phyloP scores from a whole-genome alignment of 2,888 invertebrate genomes.

The Urechis unicinctus region DNA sequence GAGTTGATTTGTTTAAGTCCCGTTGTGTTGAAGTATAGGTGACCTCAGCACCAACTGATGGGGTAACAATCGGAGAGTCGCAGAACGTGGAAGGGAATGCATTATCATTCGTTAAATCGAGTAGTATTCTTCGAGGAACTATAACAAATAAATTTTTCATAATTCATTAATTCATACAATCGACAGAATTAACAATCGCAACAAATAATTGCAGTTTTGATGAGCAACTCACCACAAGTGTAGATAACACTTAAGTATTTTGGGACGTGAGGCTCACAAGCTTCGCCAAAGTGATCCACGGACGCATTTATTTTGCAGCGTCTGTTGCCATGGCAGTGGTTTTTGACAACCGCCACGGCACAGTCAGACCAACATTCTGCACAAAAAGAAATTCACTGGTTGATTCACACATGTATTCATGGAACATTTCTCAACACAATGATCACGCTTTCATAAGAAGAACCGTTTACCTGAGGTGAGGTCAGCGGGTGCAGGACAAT shows the following conservation, averaged over 20 bases:
- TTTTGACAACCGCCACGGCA: conserved; percentile 86
- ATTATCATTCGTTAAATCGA: no score
- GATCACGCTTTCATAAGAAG: neutral
- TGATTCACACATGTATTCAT: neutral
- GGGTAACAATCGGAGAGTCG: no score
- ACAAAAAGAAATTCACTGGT: conserved; percentile 27
- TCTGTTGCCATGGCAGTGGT: conserved; percentile 58
- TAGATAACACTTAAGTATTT: conserved; percentile 50
- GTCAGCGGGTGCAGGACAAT: conserved; percentile 9
- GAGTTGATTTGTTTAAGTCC: no score
- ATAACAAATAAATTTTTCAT: no score
- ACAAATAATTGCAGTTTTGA: no score
- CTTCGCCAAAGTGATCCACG: conserved; percentile 42
- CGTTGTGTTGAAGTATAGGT: no score
- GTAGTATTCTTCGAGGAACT: no score
- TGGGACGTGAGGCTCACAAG: conserved; percentile 40
- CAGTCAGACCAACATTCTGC: conserved; percentile 80
- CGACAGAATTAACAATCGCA: no score
- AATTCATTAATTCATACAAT: no score
- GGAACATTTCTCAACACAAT: neutral
- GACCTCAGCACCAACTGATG: no score
- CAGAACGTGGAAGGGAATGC: no score
- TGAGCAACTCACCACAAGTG: conserved; percentile 50
- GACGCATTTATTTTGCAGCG: conserved; percentile 40
- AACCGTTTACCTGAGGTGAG: conserved; percentile 10